Base-by-base conservation (phyloP, 2,888 invertebrate species). In the Pachymerium ferrugineum region DNA sequence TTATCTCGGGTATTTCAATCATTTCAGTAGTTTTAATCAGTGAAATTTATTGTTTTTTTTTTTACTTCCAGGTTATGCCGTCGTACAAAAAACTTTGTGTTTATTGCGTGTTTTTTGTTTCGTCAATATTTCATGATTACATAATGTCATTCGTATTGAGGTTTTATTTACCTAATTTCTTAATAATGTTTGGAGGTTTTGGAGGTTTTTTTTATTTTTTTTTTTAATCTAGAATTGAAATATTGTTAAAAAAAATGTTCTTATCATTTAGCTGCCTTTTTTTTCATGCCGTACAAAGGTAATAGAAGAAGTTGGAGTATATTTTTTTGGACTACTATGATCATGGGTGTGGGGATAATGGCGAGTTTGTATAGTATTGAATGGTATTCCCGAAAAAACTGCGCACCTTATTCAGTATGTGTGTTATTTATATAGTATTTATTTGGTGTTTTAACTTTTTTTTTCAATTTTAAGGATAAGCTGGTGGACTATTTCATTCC, bases 91-190 rank as follows among this genome's bases (percentile, higher is more conserved):
- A 14, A 8, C 3, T 62, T 62, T 28, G 25, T 12, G 10, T 62
- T 0, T n/a, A 22, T 6, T 16, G 72, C 19, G 33, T 35, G 42
- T 72, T 62, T n/a, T 0, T 62, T 12, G 28, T 62, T 28, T 62
- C 62, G n/a, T 62, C 95, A 0, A 79, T 92, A 0, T 89, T 94
- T 75, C 97, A 97, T 82, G 97, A 97, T 82, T 90, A 94, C 81
- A 87, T 95, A 72, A 81, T 97, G 30, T 87, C 88, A 0, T 86
- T 92, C 70, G 87, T 90, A 0, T 88, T 95, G 78, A 88, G 92
- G 33, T 90, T 94, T 81, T 94, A 94, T 62, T 28, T 62, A 28
- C 62, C 62, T 0, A 12, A 28, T 22, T 62, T 77, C 80, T 89
- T 72, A 80, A 86, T 16, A 85, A 87, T 16, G 74, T 89, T 0